These are phyloP conservation scores for Cyclargus thomasi DNA, from an alignment of 1,140 invertebrate species.

Conservation along the genomic window DNA sequence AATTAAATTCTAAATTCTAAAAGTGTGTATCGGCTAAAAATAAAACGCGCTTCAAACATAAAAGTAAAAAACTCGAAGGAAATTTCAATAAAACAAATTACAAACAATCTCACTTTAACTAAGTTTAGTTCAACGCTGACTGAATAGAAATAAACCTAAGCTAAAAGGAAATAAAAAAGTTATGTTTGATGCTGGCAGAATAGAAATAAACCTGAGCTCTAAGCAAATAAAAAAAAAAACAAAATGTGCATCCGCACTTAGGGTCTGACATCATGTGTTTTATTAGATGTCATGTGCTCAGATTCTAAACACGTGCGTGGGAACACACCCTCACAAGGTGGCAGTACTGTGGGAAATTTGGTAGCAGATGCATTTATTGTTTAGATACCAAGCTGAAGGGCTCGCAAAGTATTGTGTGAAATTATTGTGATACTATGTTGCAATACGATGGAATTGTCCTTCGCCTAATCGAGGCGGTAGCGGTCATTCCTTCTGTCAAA, in stretches of 20 bases:
- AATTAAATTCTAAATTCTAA: not conserved
- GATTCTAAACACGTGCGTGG: conserved; percentile 34
- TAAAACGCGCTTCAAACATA: too few relatives aligned
- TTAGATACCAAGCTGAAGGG: not conserved
- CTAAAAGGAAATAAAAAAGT: too few relatives aligned
- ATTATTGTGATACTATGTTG: too few relatives aligned
- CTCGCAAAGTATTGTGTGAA: not conserved
- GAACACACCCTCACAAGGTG: conserved; percentile 31
- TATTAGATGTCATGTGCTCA: conserved; percentile 23
- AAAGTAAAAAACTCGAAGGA: not conserved
- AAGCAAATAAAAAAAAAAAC: not conserved
- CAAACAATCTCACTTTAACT: not conserved
- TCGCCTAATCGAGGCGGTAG: too few relatives aligned
- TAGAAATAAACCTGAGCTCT: not conserved
- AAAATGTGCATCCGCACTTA: conserved; percentile 13
- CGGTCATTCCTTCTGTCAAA: too few relatives aligned
- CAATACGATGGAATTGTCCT: too few relatives aligned
- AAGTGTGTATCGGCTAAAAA: too few relatives aligned
- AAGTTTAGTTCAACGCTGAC: not conserved
- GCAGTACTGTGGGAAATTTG: conserved; percentile 31
- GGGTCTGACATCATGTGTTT: not conserved
- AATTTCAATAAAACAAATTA: not conserved
- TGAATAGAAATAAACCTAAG: too few relatives aligned
- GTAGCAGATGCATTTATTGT: conserved; percentile 5
- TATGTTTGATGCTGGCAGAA: not conserved